A percentile compares a stretch with the other conserved stretches of the same genome.
These are phyloP conservation scores for Rapana venosa DNA, from an alignment of 2,888 invertebrate genomes.

Conservation along the genomic window DNA sequence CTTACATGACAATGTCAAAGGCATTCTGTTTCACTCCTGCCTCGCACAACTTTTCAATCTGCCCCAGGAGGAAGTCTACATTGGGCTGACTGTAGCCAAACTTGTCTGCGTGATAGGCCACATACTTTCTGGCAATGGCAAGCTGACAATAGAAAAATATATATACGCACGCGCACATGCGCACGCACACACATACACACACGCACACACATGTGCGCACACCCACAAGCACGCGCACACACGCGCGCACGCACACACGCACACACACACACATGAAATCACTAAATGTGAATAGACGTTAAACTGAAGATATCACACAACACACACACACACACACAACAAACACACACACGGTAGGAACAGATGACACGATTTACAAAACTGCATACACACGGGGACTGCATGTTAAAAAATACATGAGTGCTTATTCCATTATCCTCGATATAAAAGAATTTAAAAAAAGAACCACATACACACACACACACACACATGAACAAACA, in stretches of 20 bases:
- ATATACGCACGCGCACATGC: not conserved
- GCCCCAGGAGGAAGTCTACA: conserved; percentile 69
- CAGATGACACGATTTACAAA: too few species aligned
- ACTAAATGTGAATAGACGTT: too few species aligned
- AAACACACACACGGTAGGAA: too few species aligned
- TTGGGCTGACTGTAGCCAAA: conserved; percentile 68
- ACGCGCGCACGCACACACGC: not conserved
- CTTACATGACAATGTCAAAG: conserved; percentile 72
- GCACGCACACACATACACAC: not conserved
- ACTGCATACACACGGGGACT: too few species aligned
- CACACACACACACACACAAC: too few species aligned
- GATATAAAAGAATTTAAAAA: too few species aligned
- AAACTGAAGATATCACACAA: too few species aligned
- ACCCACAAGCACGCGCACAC: not conserved
- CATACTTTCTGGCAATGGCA: conserved; percentile 64
- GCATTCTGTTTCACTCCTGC: conserved; percentile 66
- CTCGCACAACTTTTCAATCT: conserved; percentile 69
- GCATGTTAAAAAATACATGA: too few species aligned
- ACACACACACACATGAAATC: too few species aligned
- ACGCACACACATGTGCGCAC: not conserved
- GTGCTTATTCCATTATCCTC: too few species aligned
- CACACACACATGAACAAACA: not conserved
- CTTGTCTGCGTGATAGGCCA: conserved; percentile 69
- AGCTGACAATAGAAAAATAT: conserved; percentile 54
- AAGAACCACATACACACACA: not conserved